Conservation (phyloP, 2,797 vertebrate genomes). For the Poecilia velifera region DNA sequence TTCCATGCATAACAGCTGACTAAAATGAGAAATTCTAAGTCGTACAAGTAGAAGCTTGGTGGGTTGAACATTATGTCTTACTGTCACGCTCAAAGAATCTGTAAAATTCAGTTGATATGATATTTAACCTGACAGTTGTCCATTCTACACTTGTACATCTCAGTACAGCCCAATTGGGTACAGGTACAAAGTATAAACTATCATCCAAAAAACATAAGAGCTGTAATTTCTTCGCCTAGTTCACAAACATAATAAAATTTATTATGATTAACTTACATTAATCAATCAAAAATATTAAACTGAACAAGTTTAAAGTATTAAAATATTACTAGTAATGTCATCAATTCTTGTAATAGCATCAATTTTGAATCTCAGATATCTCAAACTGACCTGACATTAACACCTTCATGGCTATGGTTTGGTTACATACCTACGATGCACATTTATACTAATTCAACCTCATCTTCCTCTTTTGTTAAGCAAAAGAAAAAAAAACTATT, state of each 20-base stretch:
- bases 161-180: neutral
- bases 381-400: neutral
- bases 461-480: neutral
- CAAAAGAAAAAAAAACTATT: no score
- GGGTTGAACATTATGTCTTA: neutral
- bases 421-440: neutral
- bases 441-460: neutral
- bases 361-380: neutral
- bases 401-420: no score
- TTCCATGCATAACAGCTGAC: conserved; percentile 18
- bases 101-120: neutral
- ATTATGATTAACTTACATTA: no score
- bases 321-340: no score
- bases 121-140: neutral
- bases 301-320: neutral
- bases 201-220: no score
- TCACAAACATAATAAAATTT: no score
- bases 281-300: no score
- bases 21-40: conserved; percentile 21
- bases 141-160: neutral
- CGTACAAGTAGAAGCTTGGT: neutral
- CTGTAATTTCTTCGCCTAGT: no score
- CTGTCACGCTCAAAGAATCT: neutral
- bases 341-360: neutral
- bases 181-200: neutral